Percentiles rank a stretch among this genome's conserved stretches.
Conservation (phyloP, 2,113 vertebrate species). For the Quiscalus mexicanus region DNA sequence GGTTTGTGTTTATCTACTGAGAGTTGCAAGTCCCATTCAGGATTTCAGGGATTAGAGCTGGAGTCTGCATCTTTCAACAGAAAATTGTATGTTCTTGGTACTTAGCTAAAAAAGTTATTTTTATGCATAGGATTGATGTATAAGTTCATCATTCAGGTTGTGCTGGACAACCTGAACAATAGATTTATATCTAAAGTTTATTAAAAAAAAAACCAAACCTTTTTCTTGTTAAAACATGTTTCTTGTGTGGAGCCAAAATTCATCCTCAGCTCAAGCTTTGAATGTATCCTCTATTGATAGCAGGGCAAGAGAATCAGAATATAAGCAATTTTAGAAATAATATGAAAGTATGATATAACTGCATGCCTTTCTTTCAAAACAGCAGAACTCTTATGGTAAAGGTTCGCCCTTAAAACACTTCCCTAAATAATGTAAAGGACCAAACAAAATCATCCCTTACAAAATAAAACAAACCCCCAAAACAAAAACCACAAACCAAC, state of each 20-base stretch:
- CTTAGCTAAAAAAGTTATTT: neutral
- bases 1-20: neutral
- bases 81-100: neutral
- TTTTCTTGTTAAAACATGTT: neutral
- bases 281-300: neutral
- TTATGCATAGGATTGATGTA: neutral
- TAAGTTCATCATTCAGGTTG: neutral
- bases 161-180: neutral
- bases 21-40: neutral
- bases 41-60: neutral
- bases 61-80: neutral
- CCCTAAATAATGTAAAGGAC: neutral
- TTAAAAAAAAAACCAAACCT: neutral
- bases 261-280: neutral
- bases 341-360: neutral
- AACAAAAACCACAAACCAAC: neutral
- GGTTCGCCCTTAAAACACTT: neutral
- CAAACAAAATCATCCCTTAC: neutral
- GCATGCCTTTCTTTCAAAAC: neutral
- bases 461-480: neutral
- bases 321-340: neutral
- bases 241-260: neutral
- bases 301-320: neutral
- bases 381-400: neutral
- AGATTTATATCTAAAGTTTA: neutral